Evolutionary conservation across 1,140 invertebrate genomes (phyloP).

Genomic region (Laodelphax striatellus): DNA sequence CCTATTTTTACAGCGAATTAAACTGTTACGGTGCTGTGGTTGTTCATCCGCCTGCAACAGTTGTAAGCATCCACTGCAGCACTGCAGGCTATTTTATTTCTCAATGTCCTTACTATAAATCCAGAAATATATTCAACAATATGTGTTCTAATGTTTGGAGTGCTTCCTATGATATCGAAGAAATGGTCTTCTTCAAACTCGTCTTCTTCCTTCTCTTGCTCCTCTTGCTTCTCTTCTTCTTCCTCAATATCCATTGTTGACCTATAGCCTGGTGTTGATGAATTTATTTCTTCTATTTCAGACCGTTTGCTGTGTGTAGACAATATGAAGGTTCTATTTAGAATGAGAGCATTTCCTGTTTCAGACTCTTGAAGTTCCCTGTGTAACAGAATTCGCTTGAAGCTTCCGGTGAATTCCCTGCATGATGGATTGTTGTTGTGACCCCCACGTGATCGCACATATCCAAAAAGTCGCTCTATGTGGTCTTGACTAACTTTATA

Average conservation of each 20-base stretch:
- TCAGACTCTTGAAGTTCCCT: slow-evolving; percentile 4
- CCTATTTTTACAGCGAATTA: no score
- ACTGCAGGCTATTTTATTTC: no score
- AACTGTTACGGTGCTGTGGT: no score
- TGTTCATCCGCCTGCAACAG: no score
- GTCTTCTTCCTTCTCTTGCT: no score
- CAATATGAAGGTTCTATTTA: background rate
- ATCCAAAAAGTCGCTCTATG: slow-evolving; percentile 19
- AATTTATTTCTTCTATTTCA: background rate
- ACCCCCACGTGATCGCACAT: slow-evolving; percentile 12
- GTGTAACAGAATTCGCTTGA: slow-evolving; percentile 7
- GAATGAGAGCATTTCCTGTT: background rate
- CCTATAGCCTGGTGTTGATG: background rate
- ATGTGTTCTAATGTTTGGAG: no score
- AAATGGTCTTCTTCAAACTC: no score
- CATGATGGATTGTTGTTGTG: slow-evolving; percentile 18
- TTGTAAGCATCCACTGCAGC: no score
- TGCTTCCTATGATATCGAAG: no score
- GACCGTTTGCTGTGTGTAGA: background rate
- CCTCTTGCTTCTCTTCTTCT: no score
- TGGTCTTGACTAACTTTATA: slow-evolving; percentile 22
- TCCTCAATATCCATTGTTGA: background rate
- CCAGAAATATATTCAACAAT: no score
- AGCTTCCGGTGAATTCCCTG: background rate
- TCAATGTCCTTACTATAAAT: no score